Conservation (phyloP, 2,797 vertebrate genomes). For the Odontamblyopus rebecca region DNA sequence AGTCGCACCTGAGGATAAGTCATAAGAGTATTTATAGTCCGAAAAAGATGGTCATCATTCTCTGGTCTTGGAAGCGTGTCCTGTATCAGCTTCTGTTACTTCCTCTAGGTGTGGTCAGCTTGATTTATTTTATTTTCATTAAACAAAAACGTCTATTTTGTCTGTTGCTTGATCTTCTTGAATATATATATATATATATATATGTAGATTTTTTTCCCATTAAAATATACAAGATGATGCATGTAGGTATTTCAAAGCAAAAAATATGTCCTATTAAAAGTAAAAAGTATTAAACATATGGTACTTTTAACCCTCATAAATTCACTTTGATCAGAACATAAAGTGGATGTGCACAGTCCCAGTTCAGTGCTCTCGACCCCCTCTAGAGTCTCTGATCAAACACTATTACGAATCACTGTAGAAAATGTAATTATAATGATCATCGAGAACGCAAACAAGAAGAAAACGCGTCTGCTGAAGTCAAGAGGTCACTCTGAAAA, state of each 20-base stretch:
- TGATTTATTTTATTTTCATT: too few species aligned
- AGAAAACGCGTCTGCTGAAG: slow-evolving; percentile 19
- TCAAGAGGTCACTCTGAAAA: slow-evolving; percentile 53
- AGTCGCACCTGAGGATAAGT: too few species aligned
- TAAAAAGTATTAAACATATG: background rate
- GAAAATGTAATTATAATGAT: slow-evolving; percentile 17
- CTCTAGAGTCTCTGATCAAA: slow-evolving; percentile 39
- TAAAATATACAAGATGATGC: too few species aligned
- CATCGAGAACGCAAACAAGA: slow-evolving; percentile 51
- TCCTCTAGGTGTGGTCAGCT: too few species aligned
- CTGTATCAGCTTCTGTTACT: too few species aligned
- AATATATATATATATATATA: too few species aligned
- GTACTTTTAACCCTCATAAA: slow-evolving; percentile 26
- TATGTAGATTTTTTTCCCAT: too few species aligned
- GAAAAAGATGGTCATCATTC: too few species aligned
- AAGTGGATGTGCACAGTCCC: background rate
- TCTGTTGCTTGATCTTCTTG: too few species aligned
- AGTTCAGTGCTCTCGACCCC: background rate
- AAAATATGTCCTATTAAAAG: background rate
- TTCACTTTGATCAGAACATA: slow-evolving; percentile 46
- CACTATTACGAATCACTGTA: slow-evolving; percentile 51
- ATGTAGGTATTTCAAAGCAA: background rate
- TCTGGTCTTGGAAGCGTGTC: too few species aligned
- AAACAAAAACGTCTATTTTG: too few species aligned
- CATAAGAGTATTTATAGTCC: too few species aligned